These are phyloP conservation scores for Leptinotarsa texana DNA, from an alignment of 1,140 invertebrate genomes.

Conservation along the genomic window DNA sequence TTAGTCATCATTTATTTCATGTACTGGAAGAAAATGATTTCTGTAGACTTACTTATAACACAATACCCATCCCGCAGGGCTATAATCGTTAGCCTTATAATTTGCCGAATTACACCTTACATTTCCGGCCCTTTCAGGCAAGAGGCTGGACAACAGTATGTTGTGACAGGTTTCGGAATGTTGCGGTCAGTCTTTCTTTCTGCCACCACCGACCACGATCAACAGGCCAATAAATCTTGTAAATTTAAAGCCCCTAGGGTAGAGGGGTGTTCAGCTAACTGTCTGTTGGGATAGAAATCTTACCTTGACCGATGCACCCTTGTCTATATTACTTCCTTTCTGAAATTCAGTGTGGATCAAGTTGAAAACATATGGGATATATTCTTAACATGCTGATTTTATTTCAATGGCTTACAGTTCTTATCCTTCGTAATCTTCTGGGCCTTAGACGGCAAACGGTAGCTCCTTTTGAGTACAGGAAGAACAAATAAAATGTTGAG, in stretches of 20 bases:
- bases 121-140: slow-evolving; percentile 19
- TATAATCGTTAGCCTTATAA: slow-evolving; percentile 6
- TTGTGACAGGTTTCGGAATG: slow-evolving; percentile 29
- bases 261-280: slow-evolving; percentile 12
- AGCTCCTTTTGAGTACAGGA: no score
- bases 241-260: neutral
- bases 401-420: neutral
- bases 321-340: slow-evolving; percentile 30
- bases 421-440: no score
- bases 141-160: slow-evolving; percentile 19
- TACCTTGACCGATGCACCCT: slow-evolving; percentile 28
- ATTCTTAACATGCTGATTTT: slow-evolving; percentile 14
- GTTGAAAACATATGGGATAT: slow-evolving; percentile 18
- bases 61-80: no score
- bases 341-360: slow-evolving; percentile 15
- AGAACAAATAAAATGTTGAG: no score
- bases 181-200: slow-evolving; percentile 25
- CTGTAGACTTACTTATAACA: no score
- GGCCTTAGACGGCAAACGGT: no score
- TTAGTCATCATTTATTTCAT: no score
- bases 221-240: slow-evolving; percentile 26
- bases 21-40: no score
- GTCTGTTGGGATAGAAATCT: slow-evolving; percentile 16
- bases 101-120: slow-evolving; percentile 26
- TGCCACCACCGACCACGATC: slow-evolving; percentile 6